Conservation (phyloP, 2,113 vertebrate species). For the Macrotis lagotis region DNA sequence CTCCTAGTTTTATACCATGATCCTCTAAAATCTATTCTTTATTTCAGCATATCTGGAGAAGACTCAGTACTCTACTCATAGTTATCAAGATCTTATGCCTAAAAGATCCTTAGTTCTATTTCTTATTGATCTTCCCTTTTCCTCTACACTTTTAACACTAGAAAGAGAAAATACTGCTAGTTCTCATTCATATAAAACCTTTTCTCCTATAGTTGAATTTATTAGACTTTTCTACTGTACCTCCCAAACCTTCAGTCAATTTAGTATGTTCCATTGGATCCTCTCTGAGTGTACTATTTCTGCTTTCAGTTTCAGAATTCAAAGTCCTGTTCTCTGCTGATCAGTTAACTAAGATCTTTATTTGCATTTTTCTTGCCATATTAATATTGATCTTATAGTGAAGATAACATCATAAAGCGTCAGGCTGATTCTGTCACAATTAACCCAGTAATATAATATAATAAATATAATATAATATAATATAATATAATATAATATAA, state of each 20-base stretch:
- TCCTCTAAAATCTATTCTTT: neutral
- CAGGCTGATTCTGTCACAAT: neutral
- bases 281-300: neutral
- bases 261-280: neutral
- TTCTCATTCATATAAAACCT: neutral
- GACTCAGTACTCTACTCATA: neutral
- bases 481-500: no score
- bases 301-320: neutral
- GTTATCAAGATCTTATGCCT: neutral
- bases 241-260: constrained; percentile 10
- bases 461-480: no score
- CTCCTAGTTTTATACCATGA: neutral
- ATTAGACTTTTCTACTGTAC: neutral
- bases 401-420: neutral
- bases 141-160: neutral
- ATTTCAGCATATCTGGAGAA: neutral
- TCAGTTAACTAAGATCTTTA: neutral
- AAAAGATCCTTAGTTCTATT: neutral
- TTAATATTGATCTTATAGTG: neutral
- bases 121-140: neutral
- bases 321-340: neutral
- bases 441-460: neutral
- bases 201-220: constrained; percentile 27
- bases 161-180: neutral
- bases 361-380: neutral